These are phyloP conservation scores for Nanger granti DNA, from an alignment of 2,113 vertebrate genomes.

Conservation along the genomic window DNA sequence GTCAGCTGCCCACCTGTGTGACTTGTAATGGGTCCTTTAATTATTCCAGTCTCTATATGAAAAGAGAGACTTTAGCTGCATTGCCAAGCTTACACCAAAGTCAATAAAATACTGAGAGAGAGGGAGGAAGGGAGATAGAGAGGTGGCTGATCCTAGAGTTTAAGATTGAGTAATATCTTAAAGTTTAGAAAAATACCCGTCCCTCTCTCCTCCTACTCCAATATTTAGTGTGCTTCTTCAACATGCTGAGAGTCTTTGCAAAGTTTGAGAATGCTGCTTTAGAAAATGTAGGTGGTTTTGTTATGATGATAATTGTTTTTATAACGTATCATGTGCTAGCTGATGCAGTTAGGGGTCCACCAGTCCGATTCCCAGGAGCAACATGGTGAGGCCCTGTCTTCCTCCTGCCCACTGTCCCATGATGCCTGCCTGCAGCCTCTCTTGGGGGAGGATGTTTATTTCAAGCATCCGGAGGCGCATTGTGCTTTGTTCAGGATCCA, in stretches of 20 bases:
- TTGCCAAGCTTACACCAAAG: background rate
- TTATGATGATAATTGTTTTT: background rate
- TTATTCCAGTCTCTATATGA: background rate
- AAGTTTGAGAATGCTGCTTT: background rate
- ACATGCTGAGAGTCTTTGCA: background rate
- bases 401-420: constrained; percentile 35
- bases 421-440: constrained; percentile 21
- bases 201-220: background rate
- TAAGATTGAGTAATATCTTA: background rate
- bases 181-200: background rate
- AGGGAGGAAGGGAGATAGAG: background rate
- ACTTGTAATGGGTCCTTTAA: background rate
- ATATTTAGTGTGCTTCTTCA: background rate
- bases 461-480: constrained; percentile 42
- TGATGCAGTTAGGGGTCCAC: background rate
- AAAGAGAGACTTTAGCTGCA: background rate
- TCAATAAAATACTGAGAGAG: background rate
- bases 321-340: background rate
- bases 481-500: constrained; percentile 68
- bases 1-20: background rate
- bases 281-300: background rate
- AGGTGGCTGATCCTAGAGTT: background rate
- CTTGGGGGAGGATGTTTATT: constrained; percentile 64
- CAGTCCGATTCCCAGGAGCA: background rate
- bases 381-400: background rate